Evolutionary conservation across 2,888 invertebrate species (phyloP), one percentile per base, ranked within the genome.

Genomic region (Cosmopolites sordidus): DNA sequence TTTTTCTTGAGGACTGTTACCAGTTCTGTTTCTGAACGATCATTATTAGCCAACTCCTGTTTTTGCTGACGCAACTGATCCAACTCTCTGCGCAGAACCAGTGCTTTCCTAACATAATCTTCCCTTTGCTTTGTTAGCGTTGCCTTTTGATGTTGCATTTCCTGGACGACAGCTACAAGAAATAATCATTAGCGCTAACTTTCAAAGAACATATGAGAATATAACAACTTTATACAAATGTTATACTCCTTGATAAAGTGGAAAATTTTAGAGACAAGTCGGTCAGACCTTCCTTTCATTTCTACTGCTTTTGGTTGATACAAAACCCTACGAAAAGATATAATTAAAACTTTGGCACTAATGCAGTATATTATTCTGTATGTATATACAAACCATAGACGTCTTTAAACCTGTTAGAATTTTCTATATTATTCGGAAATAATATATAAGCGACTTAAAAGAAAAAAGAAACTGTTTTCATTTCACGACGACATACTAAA

Each of bases 1-100:
- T 91, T 92, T 73, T 91, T 89, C 69, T 87, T 86, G 53, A 90
- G 78, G 69, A 90, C 88, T 59, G 85, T 80, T 72, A 84, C 84
- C 64, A 86, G 87, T 59, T 89, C 89, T 48, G 70, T 67, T 47
- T 75, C 71, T 56, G 87, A 85, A 29, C 83, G 83, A n/a, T 57
- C 58, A 4, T 87, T 86, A 18, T 83, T 82, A 2, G 84, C 78
- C 39, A 92, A 79, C 69, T 89, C 89, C 58, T 84, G 84, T 56
- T 87, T 85, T 69, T 92, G 91, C 46, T 86, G 84, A 64, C 86
- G 84, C 30, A 92, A 74, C 42, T 87, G 83, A 64, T 88, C 87
- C 63, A 91, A 76, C 73, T 92, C 90, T 60, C 86, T 83, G 65
- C 86, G 85, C 49, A 92, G 76, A 33, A 86, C 82, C 1, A 78